Conservation (phyloP, 2,113 vertebrate species). For the Sardina pilchardus region DNA sequence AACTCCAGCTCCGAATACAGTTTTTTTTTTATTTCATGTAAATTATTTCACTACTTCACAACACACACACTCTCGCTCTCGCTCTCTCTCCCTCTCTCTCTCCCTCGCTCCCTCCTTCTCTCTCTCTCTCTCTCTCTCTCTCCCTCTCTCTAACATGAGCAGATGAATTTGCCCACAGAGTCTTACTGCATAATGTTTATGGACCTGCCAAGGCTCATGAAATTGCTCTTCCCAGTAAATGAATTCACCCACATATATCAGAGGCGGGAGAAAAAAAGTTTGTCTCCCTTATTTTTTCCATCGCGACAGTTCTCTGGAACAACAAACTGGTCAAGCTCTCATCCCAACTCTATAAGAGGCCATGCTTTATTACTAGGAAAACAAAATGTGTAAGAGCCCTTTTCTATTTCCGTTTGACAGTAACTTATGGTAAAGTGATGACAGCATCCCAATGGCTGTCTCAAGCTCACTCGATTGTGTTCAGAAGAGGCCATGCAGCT, state of each 20-base stretch:
- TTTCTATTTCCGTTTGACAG: not conserved
- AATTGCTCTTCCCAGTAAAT: not conserved
- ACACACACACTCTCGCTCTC: not conserved
- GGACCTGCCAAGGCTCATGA: not conserved
- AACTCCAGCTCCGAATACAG: not conserved
- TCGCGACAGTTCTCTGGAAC: not conserved
- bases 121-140: too few relatives aligned
- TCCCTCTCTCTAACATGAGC: not conserved
- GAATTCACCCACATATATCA: slow-evolving; percentile 37
- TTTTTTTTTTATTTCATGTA: not conserved
- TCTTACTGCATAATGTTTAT: slow-evolving; percentile 30
- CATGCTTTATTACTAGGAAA: not conserved
- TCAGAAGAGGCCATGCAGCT: not conserved
- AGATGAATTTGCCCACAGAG: slow-evolving; percentile 19
- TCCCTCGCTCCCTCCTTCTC: not conserved
- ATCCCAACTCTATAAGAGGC: not conserved
- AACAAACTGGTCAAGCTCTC: not conserved
- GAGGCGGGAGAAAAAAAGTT: not conserved
- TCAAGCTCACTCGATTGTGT: not conserved
- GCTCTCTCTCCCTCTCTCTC: not conserved
- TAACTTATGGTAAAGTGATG: not conserved
- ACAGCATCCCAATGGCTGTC: not conserved
- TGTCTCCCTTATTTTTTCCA: not conserved
- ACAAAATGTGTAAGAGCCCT: not conserved
- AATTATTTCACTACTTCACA: not conserved